Evolutionary conservation across 2,888 invertebrate genomes (phyloP).

Genomic region (Perithous albicinctus): DNA sequence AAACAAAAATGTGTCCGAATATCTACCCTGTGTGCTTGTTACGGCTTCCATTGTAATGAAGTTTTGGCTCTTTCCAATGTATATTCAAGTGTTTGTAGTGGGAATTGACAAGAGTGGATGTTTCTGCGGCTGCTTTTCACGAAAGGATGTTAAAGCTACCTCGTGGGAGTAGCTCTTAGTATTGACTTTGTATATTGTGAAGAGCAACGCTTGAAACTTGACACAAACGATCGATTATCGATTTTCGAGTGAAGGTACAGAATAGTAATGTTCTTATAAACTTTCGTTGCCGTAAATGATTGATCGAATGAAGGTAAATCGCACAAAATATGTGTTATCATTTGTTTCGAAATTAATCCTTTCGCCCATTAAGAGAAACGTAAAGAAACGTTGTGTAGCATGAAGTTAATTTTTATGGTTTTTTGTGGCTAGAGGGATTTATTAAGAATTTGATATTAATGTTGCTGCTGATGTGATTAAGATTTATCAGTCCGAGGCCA

Average conservation of each 20-base stretch:
- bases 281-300: constrained; percentile 10
- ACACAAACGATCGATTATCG: constrained; percentile 52
- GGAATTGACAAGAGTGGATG: constrained; percentile 54
- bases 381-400: not conserved
- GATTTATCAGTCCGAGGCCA: not conserved
- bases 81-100: constrained; percentile 54
- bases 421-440: not conserved
- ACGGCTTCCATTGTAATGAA: constrained; percentile 66
- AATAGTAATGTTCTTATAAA: not conserved
- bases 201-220: constrained; percentile 7
- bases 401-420: not conserved
- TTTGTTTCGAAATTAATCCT: not conserved
- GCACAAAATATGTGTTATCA: not conserved
- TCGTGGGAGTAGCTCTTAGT: constrained; percentile 21
- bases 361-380: not conserved
- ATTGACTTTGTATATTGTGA: constrained; percentile 24
- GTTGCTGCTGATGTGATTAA: too few relatives aligned
- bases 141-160: constrained; percentile 43
- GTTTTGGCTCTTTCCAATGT: constrained; percentile 27
- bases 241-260: constrained; percentile 23
- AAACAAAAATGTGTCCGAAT: constrained; percentile 73
- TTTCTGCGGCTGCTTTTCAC: constrained; percentile 25
- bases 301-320: not conserved
- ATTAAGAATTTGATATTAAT: not conserved
- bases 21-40: constrained; percentile 77